Base-by-base conservation (phyloP, 2,797 vertebrate genomes). In the Eutrigla gurnardus region DNA sequence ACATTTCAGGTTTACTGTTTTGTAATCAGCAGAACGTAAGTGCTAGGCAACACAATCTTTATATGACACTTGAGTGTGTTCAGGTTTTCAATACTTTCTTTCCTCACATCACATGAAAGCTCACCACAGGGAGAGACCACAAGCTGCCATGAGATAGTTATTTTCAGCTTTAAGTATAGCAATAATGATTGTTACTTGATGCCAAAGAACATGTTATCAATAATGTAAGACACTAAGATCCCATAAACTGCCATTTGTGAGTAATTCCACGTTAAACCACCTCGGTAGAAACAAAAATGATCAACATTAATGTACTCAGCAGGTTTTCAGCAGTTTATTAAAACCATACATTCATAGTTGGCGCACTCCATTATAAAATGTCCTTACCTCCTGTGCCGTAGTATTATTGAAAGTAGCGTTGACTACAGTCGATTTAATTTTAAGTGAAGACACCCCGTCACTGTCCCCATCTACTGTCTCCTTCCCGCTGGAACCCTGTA, bases 331-430 rank as follows among this genome's bases (percentile, higher is more conserved):
- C 35, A 5, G 6, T 49, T 67, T 18, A n/a, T 2, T n/a, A 11
- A 17, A 62, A 35, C 7, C 1, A 10, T 3, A 37, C 1, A 43
- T 65, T 36, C 52, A 58, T 49, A 55, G 18, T 13, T 54, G 15
- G 0, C 17, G 25, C 18, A n/a, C 60, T 25, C 63, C 1, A 45
- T 25, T 45, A 17, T 25, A 12, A 25, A 6, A 39, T 15, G 12
- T 47, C 2, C 49, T 63, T 83, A 95, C 93, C 90, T 82, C 88
- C n/a, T 92, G 87, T n/a, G 75, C 66, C 0, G 84, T 59, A 4
- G 73, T 91, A 37, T 86, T 60, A 82, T 85, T 90, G 13, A 73
- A 83, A 18, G 91, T 85, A 15, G 88, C 83, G 65, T 91, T 89
- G 39, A 71, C 43, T 9, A 8, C 69, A 43, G 85, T 87, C 69